Evolutionary conservation across 2,113 vertebrate species (phyloP).

Genomic region (Capreolus pygargus): DNA sequence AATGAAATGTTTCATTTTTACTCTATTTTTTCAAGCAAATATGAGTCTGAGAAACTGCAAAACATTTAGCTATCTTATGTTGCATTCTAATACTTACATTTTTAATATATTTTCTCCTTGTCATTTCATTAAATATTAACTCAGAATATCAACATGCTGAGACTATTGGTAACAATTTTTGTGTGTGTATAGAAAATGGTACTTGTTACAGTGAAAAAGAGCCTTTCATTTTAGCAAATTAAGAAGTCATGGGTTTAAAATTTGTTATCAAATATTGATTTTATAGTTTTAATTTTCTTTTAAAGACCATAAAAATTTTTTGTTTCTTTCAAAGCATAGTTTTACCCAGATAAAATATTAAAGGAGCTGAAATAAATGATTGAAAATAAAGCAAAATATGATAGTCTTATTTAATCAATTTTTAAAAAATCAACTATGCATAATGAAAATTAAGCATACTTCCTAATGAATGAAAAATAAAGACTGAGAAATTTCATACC

Average conservation of each 20-base stretch:
- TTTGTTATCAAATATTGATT: slow-evolving; percentile 17
- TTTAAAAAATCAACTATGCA: background rate
- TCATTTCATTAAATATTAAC: slow-evolving; percentile 10
- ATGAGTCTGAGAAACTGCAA: background rate
- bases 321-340: background rate
- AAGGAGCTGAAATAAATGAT: background rate
- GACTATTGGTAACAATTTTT: background rate
- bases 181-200: background rate
- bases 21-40: background rate
- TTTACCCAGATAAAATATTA: slow-evolving; percentile 8
- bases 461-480: background rate
- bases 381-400: background rate
- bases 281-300: background rate
- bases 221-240: background rate
- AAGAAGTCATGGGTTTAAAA: background rate
- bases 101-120: background rate
- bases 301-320: background rate
- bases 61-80: background rate
- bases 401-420: background rate
- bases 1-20: background rate
- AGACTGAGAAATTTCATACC: background rate
- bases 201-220: background rate
- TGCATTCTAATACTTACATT: background rate
- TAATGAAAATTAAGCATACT: background rate
- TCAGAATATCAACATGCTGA: background rate